Percentiles rank a stretch among this genome's conserved stretches.
Evolutionary conservation across 2,888 invertebrate genomes (phyloP).

Genomic region (Elmis aenea): DNA sequence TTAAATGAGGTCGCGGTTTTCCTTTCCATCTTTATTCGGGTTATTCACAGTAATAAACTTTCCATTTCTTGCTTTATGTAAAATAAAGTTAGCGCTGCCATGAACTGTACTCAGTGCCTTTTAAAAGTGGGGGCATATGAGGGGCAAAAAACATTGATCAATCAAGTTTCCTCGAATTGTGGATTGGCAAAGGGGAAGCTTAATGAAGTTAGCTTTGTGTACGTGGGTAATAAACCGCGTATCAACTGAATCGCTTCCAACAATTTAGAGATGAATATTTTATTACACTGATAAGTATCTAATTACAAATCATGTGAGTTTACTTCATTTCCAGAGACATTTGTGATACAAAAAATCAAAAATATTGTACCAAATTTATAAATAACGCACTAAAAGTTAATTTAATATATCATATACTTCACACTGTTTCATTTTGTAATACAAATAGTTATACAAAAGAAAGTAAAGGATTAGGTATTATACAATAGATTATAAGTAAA

Average conservation of each 20-base stretch:
- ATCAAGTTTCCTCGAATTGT: constrained; percentile 10
- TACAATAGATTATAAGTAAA: too few species aligned
- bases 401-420: too few species aligned
- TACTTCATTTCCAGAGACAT: constrained; percentile 8
- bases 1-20: constrained; percentile 17
- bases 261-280: constrained; percentile 11
- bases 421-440: too few species aligned
- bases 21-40: constrained; percentile 10
- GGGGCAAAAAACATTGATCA: constrained; percentile 12
- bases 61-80: constrained; percentile 9
- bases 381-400: too few species aligned
- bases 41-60: constrained; percentile 14
- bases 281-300: constrained; percentile 9
- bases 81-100: constrained; percentile 8
- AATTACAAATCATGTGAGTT: constrained; percentile 7
- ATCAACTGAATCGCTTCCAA: constrained; percentile 11
- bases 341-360: too few species aligned
- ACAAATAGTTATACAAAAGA: too few species aligned
- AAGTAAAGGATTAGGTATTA: too few species aligned
- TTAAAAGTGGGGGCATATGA: constrained; percentile 6
- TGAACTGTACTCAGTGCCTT: constrained; percentile 5
- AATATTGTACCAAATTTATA: too few species aligned
- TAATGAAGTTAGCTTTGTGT: constrained; percentile 14
- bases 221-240: constrained; percentile 10
- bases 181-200: constrained; percentile 10